Evolutionary conservation across 1,140 invertebrate genomes (phyloP).

Genomic region (Globodera rostochiensis): DNA sequence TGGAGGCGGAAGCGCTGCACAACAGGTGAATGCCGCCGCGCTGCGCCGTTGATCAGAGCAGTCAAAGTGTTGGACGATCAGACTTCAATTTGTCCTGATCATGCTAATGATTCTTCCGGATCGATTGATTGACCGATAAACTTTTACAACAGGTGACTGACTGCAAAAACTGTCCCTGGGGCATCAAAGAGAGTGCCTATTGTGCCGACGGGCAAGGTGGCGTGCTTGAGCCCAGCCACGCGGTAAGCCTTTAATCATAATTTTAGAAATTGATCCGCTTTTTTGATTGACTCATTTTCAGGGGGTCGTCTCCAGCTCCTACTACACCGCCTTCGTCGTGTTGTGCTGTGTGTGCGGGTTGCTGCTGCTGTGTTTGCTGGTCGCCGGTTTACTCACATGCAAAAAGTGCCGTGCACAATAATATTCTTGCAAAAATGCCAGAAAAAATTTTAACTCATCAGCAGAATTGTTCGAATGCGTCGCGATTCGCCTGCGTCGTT

Average conservation of each 20-base stretch:
- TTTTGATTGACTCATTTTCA: conserved; percentile 14
- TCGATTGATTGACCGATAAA: too few species aligned
- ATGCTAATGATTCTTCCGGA: too few species aligned
- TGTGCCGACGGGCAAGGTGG: conserved; percentile 57
- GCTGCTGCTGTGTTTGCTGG: conserved; percentile 46
- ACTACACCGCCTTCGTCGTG: conserved; percentile 57
- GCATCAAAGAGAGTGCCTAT: conserved; percentile 57
- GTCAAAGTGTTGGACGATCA: too few species aligned
- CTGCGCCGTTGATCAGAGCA: too few species aligned
- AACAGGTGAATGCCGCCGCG: neutral
- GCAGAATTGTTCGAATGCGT: neutral
- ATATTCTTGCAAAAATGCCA: neutral
- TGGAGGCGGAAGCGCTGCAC: neutral
- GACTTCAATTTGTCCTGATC: too few species aligned
- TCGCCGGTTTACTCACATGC: conserved; percentile 39
- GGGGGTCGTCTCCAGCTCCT: conserved; percentile 54
- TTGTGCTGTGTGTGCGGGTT: conserved; percentile 42
- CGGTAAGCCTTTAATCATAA: conserved; percentile 30
- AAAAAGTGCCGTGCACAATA: conserved; percentile 18
- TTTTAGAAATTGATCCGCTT: conserved; percentile 1
- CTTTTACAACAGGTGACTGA: conserved; percentile 43
- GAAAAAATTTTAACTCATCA: neutral
- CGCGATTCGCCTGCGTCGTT: neutral
- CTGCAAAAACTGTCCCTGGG: conserved; percentile 61
- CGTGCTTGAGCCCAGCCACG: conserved; percentile 52